Evolutionary conservation across 2,888 invertebrate genomes (phyloP).

Genomic region (Tinea pellionella): DNA sequence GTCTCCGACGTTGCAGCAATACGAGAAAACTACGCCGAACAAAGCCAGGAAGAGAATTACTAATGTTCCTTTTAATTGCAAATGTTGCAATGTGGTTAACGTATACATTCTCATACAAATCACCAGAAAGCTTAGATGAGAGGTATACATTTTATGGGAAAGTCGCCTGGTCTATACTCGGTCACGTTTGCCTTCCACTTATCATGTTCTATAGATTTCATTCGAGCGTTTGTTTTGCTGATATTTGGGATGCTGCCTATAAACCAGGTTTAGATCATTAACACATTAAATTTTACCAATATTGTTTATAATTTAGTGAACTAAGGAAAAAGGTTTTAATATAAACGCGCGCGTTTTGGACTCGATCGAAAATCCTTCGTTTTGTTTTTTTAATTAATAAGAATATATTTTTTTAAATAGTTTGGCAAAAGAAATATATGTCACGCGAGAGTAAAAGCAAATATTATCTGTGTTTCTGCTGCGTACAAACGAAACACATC

Average conservation of each 20-base stretch:
- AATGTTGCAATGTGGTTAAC: constrained; percentile 84
- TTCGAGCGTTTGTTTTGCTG: constrained; percentile 81
- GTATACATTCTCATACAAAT: constrained; percentile 74
- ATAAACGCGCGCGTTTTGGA: too few species aligned
- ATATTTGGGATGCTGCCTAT: constrained; percentile 83
- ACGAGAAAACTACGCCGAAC: constrained; percentile 68
- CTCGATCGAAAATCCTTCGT: too few species aligned
- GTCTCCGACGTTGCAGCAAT: constrained; percentile 79
- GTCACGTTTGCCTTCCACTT: constrained; percentile 78
- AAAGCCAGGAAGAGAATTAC: constrained; percentile 80
- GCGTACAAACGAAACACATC: too few species aligned
- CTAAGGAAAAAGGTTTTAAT: too few species aligned
- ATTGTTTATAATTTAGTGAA: neutral
- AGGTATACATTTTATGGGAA: constrained; percentile 78
- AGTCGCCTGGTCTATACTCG: constrained; percentile 77
- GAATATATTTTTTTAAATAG: too few species aligned
- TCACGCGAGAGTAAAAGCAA: too few species aligned
- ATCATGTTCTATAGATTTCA: constrained; percentile 85
- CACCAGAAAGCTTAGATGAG: constrained; percentile 58
- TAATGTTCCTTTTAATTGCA: constrained; percentile 80
- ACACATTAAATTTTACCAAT: neutral
- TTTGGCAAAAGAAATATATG: too few species aligned
- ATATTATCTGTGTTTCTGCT: too few species aligned
- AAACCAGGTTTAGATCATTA: constrained; percentile 65
- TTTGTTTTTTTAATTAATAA: too few species aligned